These are phyloP conservation scores for Aldrovandia affinis DNA, from an alignment of 2,797 vertebrate genomes.

Conservation along the genomic window DNA sequence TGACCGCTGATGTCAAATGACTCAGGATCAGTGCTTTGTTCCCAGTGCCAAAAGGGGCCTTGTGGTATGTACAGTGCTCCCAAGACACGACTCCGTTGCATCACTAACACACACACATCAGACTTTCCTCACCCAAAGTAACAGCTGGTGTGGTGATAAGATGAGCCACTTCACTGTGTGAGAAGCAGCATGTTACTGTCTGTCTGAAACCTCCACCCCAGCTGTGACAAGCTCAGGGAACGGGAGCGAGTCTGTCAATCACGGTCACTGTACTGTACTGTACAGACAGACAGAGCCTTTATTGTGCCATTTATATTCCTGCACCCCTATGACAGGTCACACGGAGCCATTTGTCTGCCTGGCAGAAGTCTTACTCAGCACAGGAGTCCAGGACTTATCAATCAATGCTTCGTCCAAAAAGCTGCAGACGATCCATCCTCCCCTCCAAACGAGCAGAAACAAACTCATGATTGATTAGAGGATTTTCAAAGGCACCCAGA, in stretches of 20 bases:
- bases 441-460: neutral
- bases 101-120: neutral
- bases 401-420: conserved; percentile 12
- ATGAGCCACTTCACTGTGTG: too few species aligned
- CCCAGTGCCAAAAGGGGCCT: neutral
- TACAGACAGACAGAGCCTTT: too few species aligned
- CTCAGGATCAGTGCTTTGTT: neutral
- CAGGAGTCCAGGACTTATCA: neutral
- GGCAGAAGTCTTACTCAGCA: conserved; percentile 30
- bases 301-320: neutral
- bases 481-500: conserved; percentile 19
- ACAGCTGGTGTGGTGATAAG: neutral
- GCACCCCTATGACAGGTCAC: conserved; percentile 4
- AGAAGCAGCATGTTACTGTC: too few species aligned
- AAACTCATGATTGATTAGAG: neutral
- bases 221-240: neutral
- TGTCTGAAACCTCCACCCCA: too few species aligned
- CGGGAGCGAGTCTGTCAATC: neutral
- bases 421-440: conserved; percentile 16
- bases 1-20: neutral
- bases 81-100: neutral
- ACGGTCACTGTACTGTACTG: neutral
- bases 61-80: neutral
- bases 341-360: conserved; percentile 22
- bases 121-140: neutral